These are phyloP conservation scores for Crioceris asparagi DNA, from an alignment of 2,888 invertebrate genomes.

Conservation along the genomic window DNA sequence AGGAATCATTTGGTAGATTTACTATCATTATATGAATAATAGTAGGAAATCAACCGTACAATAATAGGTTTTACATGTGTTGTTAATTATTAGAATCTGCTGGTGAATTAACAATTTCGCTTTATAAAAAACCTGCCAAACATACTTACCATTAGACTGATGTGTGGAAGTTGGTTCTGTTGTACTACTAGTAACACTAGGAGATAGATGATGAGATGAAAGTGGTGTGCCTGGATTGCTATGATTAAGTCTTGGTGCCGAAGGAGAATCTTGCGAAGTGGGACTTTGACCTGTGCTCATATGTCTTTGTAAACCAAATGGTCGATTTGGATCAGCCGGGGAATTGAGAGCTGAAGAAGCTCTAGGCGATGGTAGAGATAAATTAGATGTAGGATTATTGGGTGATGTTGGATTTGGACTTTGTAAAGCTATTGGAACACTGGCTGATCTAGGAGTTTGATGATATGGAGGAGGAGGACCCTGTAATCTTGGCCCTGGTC, in stretches of 20 bases:
- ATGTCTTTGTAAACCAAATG: constrained; percentile 40
- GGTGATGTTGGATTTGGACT: constrained; percentile 65
- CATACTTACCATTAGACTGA: constrained; percentile 34
- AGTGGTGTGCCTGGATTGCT: constrained; percentile 66
- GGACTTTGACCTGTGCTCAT: constrained; percentile 50
- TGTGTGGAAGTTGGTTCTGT: constrained; percentile 35
- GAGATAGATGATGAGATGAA: constrained; percentile 48
- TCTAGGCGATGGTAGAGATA: constrained; percentile 64
- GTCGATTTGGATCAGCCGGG: constrained; percentile 50
- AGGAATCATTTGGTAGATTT: too few species aligned
- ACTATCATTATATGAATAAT: too few species aligned
- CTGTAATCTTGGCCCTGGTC: constrained; percentile 44
- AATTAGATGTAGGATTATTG: constrained; percentile 57
- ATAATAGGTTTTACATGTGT: neutral
- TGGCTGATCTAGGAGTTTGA: constrained; percentile 61
- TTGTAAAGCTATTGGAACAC: constrained; percentile 62
- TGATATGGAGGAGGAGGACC: constrained; percentile 73
- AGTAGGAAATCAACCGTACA: constrained; percentile 1
- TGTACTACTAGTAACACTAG: constrained; percentile 41
- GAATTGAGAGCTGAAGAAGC: constrained; percentile 59
- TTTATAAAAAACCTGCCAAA: too few species aligned
- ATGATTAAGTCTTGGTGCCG: constrained; percentile 43
- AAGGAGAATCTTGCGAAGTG: constrained; percentile 51
- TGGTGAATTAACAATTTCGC: too few species aligned
- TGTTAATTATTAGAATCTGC: neutral